Evolutionary conservation across 1,140 invertebrate species (phyloP).

Genomic region (Bilobella aurantiaca): DNA sequence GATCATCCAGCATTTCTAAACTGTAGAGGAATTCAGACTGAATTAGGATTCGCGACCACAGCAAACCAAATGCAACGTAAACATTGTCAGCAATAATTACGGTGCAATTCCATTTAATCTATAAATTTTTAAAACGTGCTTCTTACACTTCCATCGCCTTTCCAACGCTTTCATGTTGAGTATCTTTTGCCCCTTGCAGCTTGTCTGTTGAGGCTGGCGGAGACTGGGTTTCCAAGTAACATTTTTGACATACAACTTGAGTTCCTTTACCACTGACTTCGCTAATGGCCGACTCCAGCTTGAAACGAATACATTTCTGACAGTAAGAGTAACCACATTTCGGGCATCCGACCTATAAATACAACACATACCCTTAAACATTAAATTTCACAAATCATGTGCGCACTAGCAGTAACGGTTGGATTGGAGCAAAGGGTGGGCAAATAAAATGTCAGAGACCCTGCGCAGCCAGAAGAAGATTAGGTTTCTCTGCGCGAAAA

Average conservation of each 20-base stretch:
- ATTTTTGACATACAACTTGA: constrained; percentile 19
- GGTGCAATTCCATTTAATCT: no score
- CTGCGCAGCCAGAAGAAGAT: no score
- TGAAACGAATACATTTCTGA: constrained; percentile 29
- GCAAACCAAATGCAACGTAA: no score
- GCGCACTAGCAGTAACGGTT: no score
- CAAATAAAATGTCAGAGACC: no score
- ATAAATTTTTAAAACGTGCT: no score
- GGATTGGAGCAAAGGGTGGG: no score
- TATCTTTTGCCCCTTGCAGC: not conserved
- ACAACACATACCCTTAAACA: not conserved
- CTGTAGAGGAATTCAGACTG: constrained; percentile 14
- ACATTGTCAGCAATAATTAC: no score
- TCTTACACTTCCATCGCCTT: constrained; percentile 3
- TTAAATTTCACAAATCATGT: no score
- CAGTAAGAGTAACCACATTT: constrained; percentile 28
- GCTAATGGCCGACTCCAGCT: not conserved
- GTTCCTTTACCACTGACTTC: not conserved
- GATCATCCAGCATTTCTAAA: constrained; percentile 42
- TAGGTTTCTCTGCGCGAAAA: no score
- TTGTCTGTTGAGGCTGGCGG: not conserved
- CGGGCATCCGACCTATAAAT: constrained; percentile 29
- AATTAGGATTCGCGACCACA: constrained; percentile 5
- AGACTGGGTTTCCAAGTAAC: constrained; percentile 4
- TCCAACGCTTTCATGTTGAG: not conserved